Conservation (phyloP, 2,888 invertebrate species). For the Pasiphila rectangulata region DNA sequence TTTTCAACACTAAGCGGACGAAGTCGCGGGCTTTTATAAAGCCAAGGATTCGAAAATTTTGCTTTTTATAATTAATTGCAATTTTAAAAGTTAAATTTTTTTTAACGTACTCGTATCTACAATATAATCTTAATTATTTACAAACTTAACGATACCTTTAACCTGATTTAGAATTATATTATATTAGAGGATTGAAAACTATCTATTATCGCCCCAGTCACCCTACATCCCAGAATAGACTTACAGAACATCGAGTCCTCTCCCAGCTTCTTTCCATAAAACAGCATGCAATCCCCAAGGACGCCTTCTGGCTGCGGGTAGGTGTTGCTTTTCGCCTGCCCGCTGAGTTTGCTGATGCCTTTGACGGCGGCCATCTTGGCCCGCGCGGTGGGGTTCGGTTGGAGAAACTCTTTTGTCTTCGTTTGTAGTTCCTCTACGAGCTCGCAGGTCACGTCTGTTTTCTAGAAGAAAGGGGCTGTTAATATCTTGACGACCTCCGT, state of each 20-base stretch:
- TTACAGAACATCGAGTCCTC: conserved; percentile 96
- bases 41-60: no score
- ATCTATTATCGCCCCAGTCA: no score
- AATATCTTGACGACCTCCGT: background rate
- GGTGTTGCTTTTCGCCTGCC: conserved; percentile 97
- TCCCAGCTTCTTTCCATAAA: conserved; percentile 96
- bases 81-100: no score
- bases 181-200: no score
- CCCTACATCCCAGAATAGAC: conserved; percentile 41
- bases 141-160: no score
- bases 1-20: no score
- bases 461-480: conserved; percentile 79
- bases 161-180: no score
- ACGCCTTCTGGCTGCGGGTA: conserved; percentile 99
- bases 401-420: conserved; percentile 99
- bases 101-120: no score
- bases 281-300: conserved; percentile 97
- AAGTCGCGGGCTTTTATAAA: no score
- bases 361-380: conserved; percentile 97
- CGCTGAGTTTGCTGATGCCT: conserved; percentile 97
- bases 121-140: no score
- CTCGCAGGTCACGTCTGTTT: conserved; percentile 98
- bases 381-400: conserved; percentile 98
- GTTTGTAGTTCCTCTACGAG: conserved; percentile 97
- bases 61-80: no score